These are phyloP conservation scores for Cirrhinus mrigala DNA, from an alignment of 2,797 vertebrate species.

Conservation along the genomic window DNA sequence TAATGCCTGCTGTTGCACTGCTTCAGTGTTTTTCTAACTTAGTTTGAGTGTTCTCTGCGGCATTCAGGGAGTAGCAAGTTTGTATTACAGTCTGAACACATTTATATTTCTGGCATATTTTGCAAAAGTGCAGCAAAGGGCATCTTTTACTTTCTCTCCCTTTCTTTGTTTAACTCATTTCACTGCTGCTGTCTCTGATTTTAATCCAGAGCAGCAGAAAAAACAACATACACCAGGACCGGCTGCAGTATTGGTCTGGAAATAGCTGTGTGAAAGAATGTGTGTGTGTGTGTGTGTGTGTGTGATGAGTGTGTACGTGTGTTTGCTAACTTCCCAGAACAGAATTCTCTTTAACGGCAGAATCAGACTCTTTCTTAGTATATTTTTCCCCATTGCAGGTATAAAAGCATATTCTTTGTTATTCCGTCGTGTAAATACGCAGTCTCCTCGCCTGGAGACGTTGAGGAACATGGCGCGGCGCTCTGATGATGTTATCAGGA, in stretches of 20 bases:
- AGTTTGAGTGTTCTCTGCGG: neutral
- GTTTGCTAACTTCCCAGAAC: slow-evolving; percentile 53
- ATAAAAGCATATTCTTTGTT: slow-evolving; percentile 50
- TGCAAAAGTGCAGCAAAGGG: neutral
- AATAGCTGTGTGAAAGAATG: slow-evolving; percentile 59
- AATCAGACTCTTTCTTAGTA: slow-evolving; percentile 53
- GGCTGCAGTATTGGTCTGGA: slow-evolving; percentile 64
- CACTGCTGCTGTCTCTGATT: slow-evolving; percentile 47
- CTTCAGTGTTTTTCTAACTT: neutral
- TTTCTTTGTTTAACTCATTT: slow-evolving; percentile 23
- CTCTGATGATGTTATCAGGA: slow-evolving; percentile 80
- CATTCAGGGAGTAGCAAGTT: neutral
- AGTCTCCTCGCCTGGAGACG: slow-evolving; percentile 9
- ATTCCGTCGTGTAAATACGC: slow-evolving; percentile 24
- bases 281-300: neutral
- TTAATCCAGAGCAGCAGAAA: slow-evolving; percentile 56
- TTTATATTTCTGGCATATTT: neutral
- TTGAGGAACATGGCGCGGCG: slow-evolving; percentile 67
- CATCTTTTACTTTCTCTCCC: neutral
- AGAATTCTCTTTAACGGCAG: slow-evolving; percentile 38
- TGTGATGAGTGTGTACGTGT: neutral
- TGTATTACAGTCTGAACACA: neutral
- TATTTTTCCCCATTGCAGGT: slow-evolving; percentile 8
- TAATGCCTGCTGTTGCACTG: neutral
- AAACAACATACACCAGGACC: slow-evolving; percentile 54